Evolutionary conservation across 2,113 vertebrate genomes (phyloP).

Genomic region (Hyla sarda): DNA sequence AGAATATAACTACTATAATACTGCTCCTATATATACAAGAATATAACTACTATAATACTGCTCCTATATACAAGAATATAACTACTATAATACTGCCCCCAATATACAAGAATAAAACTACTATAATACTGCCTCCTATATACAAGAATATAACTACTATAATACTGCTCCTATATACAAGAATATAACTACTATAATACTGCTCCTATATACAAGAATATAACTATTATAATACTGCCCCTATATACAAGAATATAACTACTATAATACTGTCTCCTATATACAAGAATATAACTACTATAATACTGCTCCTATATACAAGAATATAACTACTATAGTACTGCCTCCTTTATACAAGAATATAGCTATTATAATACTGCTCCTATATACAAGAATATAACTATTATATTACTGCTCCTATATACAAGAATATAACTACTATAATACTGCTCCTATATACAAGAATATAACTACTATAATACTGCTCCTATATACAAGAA

Average conservation of each 20-base stretch:
- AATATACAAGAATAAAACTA: constrained; percentile 5
- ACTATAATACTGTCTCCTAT: neutral
- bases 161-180: constrained; percentile 7
- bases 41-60: too few species aligned
- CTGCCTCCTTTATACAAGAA: neutral
- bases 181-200: constrained; percentile 11
- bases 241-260: constrained; percentile 11
- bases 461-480: constrained; percentile 6
- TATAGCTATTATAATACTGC: neutral
- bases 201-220: neutral
- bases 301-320: constrained; percentile 8
- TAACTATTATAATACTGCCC: neutral
- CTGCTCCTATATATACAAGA: neutral
- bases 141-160: constrained; percentile 15
- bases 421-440: constrained; percentile 10
- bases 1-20: neutral
- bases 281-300: constrained; percentile 9
- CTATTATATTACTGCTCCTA: neutral
- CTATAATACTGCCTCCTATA: neutral
- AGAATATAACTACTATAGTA: constrained; percentile 13
- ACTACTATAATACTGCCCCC: constrained; percentile 1
- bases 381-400: too few species aligned
- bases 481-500: constrained; percentile 7
- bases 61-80: neutral
- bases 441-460: constrained; percentile 10